These are phyloP conservation scores for Solea senegalensis DNA, from an alignment of 2,113 vertebrate genomes.

Conservation along the genomic window DNA sequence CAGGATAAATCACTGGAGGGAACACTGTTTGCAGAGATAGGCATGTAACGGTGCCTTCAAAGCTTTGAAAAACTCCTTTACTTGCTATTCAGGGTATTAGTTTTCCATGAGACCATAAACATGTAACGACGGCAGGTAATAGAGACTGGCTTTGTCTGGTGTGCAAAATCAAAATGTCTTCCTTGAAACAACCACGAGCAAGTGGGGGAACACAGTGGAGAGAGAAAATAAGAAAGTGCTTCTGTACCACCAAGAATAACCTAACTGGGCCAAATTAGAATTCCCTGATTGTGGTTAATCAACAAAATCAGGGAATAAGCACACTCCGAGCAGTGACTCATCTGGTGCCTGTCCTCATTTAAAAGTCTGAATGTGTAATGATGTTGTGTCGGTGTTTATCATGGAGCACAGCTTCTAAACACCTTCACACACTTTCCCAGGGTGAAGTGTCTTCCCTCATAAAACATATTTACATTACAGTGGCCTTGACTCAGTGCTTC, in stretches of 20 bases:
- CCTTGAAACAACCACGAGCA: slow-evolving; percentile 74
- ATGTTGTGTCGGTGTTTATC: slow-evolving; percentile 35
- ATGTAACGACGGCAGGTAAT: neutral
- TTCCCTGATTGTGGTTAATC: slow-evolving; percentile 39
- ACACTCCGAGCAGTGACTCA: slow-evolving; percentile 52
- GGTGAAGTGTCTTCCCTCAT: slow-evolving; percentile 8
- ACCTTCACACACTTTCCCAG: slow-evolving; percentile 14
- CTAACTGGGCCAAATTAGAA: slow-evolving; percentile 48
- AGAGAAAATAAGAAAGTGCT: slow-evolving; percentile 62
- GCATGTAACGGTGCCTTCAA: neutral
- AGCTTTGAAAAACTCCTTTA: neutral
- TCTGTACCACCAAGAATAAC: slow-evolving; percentile 47
- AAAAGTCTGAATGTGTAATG: slow-evolving; percentile 27
- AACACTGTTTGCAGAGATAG: neutral
- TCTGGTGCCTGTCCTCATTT: slow-evolving; percentile 38
- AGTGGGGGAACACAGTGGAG: slow-evolving; percentile 58
- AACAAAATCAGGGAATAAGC: slow-evolving; percentile 33
- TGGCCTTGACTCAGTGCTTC: slow-evolving; percentile 25
- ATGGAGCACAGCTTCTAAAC: slow-evolving; percentile 46
- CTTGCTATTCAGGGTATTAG: neutral
- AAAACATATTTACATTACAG: slow-evolving; percentile 14
- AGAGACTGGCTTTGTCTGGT: neutral
- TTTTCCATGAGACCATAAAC: slow-evolving; percentile 9
- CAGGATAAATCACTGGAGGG: neutral
- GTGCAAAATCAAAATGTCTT: slow-evolving; percentile 63